Conservation (phyloP, 2,113 vertebrate species). For the Cathartes aura region DNA sequence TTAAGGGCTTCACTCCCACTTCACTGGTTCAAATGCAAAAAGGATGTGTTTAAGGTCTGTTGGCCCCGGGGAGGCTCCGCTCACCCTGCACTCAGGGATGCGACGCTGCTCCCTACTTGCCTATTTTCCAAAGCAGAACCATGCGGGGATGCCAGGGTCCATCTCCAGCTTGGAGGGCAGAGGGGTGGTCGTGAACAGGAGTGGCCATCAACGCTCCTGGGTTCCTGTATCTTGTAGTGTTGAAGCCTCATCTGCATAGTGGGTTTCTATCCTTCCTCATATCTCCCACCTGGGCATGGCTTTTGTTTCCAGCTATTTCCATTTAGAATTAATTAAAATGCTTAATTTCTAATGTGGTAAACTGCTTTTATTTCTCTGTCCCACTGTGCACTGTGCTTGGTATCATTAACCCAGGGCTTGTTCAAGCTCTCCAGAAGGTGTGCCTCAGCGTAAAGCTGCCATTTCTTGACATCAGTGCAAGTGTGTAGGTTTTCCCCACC, state of each 20-base stretch:
- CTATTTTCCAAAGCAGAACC: background rate
- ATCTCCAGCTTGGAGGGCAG: background rate
- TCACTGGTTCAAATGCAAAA: background rate
- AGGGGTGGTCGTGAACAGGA: rapidly evolving
- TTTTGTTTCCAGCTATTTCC: background rate
- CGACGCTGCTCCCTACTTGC: rapidly evolving
- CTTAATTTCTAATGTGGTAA: background rate
- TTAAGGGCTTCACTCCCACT: background rate
- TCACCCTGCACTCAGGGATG: background rate
- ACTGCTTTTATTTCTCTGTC: background rate
- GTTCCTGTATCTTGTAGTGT: background rate
- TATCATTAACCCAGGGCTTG: background rate
- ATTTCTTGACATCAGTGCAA: background rate
- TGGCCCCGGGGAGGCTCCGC: background rate
- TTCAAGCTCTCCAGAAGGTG: background rate
- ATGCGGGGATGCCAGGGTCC: rapidly evolving
- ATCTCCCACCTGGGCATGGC: background rate
- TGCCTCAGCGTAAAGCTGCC: background rate
- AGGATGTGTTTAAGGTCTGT: background rate
- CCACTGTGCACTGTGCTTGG: background rate
- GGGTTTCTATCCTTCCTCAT: background rate
- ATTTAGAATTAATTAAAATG: background rate
- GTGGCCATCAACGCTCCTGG: background rate
- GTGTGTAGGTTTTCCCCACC: background rate
- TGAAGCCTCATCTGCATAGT: background rate